Evolutionary conservation across 2,113 vertebrate species (phyloP), one percentile per base, ranked within the genome.

Genomic region (Dolichallabes microphthalmus): DNA sequence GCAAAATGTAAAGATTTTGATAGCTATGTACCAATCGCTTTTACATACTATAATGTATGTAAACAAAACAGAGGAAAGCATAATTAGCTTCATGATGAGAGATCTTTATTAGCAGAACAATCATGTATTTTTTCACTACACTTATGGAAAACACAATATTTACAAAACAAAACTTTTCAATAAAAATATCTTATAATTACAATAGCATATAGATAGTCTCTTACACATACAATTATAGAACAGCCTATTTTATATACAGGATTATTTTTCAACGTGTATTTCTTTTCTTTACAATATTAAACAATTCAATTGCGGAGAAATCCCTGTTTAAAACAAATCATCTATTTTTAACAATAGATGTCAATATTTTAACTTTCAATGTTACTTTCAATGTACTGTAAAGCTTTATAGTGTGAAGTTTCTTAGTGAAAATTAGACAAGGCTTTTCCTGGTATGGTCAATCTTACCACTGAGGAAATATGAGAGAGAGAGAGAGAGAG

Each of bases 161-260:
- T 99, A 99, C 98, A 98, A 88, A 97, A 98, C 91, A 96, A 96
- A 96, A 96, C 88, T 92, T 95, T 97, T 97, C 96, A 96, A 96
- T 98, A 97, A 98, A 99, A 98, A 99, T 98, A 98, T 97, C 95
- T 97, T 96, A 97, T 97, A 97, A 98, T 99, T 99, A 98, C 97
- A 99, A 96, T 96, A 96, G 96, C 96, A 96, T 98, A 98, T 96
- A 97, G 94, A 93, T 94, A 89, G 96, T 95, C 95, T 91, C 91
- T 96, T 96, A 96, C 96, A 97, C 94, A 92, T 95, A 95, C 96
- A 97, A 96, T 97, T 95, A 98, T 98, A 97, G 96, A 98, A 96
- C 96, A 96, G 98, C 96, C 81, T 84, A 80, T 75, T 97, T 80
- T 97, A 96, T 97, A 96, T 96, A 98, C 94, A 96, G 94, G 96